Conservation (phyloP, 1,140 invertebrate species). For the Capitella teleta region DNA sequence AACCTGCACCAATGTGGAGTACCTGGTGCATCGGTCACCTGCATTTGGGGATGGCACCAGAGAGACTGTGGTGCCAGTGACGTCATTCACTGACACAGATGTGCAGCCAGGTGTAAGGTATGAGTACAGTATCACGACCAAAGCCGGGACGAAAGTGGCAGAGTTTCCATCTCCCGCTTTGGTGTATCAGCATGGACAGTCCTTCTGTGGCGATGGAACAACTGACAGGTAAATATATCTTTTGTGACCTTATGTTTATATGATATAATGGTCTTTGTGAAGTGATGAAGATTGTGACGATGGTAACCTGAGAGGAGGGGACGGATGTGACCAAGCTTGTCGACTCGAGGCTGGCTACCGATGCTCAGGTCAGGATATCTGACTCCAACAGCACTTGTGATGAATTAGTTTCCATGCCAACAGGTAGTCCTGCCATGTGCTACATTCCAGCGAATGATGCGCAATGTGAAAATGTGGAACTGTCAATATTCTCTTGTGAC, state of each 20-base stretch:
- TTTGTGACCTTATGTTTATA: not conserved
- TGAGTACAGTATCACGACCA: constrained; percentile 17
- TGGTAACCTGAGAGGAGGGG: constrained; percentile 20
- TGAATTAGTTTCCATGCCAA: too few species aligned
- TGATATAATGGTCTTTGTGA: not conserved
- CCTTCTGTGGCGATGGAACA: constrained; percentile 22
- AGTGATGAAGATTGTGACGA: constrained; percentile 27
- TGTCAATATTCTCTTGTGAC: constrained; percentile 14
- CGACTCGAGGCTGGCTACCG: constrained; percentile 20
- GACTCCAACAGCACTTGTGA: too few species aligned
- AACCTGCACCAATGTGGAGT: too few species aligned
- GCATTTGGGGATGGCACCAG: too few species aligned
- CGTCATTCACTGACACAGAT: too few species aligned
- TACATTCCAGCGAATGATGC: constrained; percentile 24
- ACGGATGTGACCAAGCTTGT: constrained; percentile 25
- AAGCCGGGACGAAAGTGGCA: not conserved
- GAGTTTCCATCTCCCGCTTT: constrained; percentile 17
- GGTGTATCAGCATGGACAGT: constrained; percentile 16
- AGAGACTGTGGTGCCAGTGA: too few species aligned
- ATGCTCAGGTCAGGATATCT: constrained; percentile 26
- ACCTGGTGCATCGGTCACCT: too few species aligned
- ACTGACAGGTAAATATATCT: constrained; percentile 16
- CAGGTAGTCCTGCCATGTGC: constrained; percentile 22
- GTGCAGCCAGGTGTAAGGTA: too few species aligned
- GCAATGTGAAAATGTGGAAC: constrained; percentile 21